Conservation (phyloP, 2,113 vertebrate genomes). For the Phocoena sinus region DNA sequence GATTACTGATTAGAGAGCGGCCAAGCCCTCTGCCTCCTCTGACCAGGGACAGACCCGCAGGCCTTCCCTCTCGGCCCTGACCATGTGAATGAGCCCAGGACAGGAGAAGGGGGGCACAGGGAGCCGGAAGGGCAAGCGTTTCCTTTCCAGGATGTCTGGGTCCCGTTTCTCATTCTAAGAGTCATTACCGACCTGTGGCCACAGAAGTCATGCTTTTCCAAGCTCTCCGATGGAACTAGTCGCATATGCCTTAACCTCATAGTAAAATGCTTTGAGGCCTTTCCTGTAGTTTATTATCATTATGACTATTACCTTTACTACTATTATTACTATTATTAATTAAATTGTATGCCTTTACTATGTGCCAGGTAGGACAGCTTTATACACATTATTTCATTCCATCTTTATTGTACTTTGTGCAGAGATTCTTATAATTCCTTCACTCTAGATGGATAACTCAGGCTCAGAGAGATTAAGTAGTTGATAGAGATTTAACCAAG, state of each 20-base stretch:
- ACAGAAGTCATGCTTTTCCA: neutral
- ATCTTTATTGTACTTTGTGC: neutral
- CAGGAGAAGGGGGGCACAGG: fast-evolving
- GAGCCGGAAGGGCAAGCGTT: neutral
- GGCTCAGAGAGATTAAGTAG: neutral
- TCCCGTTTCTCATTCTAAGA: neutral
- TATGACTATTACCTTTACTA: neutral
- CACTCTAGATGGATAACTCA: neutral
- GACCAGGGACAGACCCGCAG: neutral
- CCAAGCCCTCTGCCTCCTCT: neutral
- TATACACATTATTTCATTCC: neutral
- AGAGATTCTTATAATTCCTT: neutral
- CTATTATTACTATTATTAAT: neutral
- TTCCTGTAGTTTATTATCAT: neutral
- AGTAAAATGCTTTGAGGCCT: neutral
- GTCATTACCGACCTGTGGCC: neutral
- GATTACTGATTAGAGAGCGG: slow-evolving; percentile 31
- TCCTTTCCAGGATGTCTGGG: neutral
- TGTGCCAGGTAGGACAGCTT: neutral
- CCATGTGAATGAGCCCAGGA: fast-evolving
- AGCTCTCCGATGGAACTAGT: neutral
- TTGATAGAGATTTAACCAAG: neutral
- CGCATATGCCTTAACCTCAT: neutral
- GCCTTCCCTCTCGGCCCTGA: neutral
- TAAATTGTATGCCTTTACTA: neutral